Evolutionary conservation across 2,888 invertebrate species (phyloP), one percentile per base, ranked within the genome.

Genomic region (Synanthedon formicaeformis): DNA sequence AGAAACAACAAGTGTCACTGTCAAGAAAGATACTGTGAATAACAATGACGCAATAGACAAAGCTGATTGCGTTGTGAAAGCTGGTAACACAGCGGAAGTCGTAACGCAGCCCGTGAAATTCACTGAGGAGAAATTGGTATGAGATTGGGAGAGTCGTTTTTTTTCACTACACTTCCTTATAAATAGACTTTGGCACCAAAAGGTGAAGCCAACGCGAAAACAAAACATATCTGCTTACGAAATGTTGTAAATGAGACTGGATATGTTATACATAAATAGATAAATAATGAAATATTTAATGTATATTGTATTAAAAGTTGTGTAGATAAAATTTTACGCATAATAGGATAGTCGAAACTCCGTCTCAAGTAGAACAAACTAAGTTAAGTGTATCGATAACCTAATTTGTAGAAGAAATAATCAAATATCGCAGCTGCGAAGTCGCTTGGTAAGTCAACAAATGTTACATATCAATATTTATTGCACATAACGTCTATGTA

Each of bases 101-200:
- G 60, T 73, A 51, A 77, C 75, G 58, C 73, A 80, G 54, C 76
- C 83, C 41, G 74, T 79, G 4, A 86, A 83, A 59, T 85, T 87
- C 59, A 73, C 83, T 40, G 86, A 87, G 71, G 87, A 87, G 60
- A 87, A 87, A 55, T 82, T 87, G 63, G 86, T 87, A 80, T 87
- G 81, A 86, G 73, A 70, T 65, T 78, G 71, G 71, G 73, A 73
- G 71, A 65, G 56, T 59, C 64, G 62, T 50, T 73, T 77, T 65
- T 75, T 69, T 66, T 73, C 70, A 14, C 57, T 75, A 55, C 72
- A 75, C 59, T 76, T 75, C 63, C 64, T 68, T 56, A 62, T 75
- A 51, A 64, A 64, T 62, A 71, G 72, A 60, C 60, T 72, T 56
- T 73, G 73, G 71, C 67, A 69, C 58, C 63, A 62, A 54, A 61